phyloP scores from a whole-genome alignment of 2,797 vertebrate genomes.

The Buphagus erythrorhynchus region DNA sequence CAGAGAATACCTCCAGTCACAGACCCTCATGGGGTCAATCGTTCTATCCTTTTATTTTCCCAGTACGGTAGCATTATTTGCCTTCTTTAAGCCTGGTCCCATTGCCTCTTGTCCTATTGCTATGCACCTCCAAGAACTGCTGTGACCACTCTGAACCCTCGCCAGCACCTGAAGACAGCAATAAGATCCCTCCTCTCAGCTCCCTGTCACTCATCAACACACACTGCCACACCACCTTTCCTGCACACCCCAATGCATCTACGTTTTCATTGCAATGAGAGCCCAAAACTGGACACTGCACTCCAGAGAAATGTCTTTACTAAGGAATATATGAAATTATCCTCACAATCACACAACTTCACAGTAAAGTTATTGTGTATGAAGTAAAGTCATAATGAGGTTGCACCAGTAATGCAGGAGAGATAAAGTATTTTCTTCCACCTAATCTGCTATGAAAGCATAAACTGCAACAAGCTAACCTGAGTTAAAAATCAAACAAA shows the following conservation, averaged over 20 bases:
- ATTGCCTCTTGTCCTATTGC: neutral
- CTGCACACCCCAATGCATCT: neutral
- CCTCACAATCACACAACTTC: neutral
- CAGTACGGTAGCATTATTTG: neutral
- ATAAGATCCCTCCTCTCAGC: neutral
- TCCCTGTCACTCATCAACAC: neutral
- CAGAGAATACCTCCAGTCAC: neutral
- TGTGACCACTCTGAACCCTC: neutral
- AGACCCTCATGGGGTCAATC: fast-evolving
- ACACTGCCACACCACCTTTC: neutral
- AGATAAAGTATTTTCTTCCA: neutral
- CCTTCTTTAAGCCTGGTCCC: neutral
- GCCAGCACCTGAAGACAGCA: neutral
- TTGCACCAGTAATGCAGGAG: neutral
- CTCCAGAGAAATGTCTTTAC: neutral
- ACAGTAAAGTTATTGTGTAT: neutral
- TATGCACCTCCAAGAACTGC: neutral
- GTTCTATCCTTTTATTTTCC: neutral
- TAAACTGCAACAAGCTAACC: neutral
- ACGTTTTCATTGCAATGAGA: neutral
- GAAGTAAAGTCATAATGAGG: neutral
- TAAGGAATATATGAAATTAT: neutral
- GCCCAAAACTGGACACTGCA: neutral
- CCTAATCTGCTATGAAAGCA: neutral
- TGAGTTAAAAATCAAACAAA: neutral